Evolutionary conservation across 2,888 invertebrate genomes (phyloP).

Genomic region (Gonocerus acuteangulatus): DNA sequence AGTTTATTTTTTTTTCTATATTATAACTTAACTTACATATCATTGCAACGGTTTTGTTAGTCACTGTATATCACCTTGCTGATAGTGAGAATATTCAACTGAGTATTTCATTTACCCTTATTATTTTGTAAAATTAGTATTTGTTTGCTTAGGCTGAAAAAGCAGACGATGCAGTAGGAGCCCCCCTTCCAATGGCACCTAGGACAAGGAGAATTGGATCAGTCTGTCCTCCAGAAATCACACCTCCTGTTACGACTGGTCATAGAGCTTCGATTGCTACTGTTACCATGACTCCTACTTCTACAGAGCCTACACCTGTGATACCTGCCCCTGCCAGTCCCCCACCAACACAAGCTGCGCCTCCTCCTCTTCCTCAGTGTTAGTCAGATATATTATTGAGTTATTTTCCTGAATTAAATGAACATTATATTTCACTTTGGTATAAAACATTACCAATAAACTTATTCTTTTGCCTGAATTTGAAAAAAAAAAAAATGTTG

Average conservation of each 20-base stretch:
- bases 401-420: background rate
- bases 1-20: too few species aligned
- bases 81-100: too few species aligned
- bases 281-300: conserved; percentile 7
- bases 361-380: conserved; percentile 23
- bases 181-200: background rate
- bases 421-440: background rate
- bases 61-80: too few species aligned
- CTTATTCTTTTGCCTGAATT: too few species aligned
- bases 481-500: too few species aligned
- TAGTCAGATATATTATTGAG: background rate
- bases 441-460: too few species aligned
- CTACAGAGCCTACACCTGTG: background rate
- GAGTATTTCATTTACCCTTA: too few species aligned
- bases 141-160: background rate
- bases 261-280: conserved; percentile 19
- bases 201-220: conserved; percentile 14
- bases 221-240: conserved; percentile 15
- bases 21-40: too few species aligned
- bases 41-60: too few species aligned
- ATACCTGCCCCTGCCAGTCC: conserved; percentile 21
- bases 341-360: conserved; percentile 2
- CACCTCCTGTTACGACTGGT: conserved; percentile 5
- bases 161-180: conserved; percentile 15
- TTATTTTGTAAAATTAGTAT: too few species aligned